phyloP scores from a whole-genome alignment of 2,888 invertebrate genomes.

The Cephus runcator region DNA sequence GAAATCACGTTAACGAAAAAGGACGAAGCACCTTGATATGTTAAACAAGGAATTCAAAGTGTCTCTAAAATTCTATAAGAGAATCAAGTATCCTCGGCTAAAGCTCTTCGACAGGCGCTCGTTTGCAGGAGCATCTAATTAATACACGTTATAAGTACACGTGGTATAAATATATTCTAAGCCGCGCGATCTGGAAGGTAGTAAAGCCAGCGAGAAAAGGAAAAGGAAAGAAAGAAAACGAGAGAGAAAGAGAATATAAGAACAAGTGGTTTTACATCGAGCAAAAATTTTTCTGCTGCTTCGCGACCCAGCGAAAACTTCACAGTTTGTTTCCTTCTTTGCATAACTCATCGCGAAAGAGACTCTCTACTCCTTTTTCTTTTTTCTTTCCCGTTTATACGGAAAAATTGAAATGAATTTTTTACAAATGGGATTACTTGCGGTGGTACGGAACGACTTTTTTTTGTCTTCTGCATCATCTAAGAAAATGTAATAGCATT shows the following conservation, averaged over 20 bases:
- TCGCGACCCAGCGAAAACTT: not conserved
- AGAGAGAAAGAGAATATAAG: not conserved
- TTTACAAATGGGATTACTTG: not conserved
- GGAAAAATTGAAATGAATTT: not conserved
- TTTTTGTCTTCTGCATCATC: not conserved
- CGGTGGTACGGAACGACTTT: not conserved
- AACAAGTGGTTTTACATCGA: not conserved
- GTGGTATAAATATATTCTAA: not conserved
- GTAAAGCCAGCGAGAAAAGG: not conserved
- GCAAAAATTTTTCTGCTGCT: not conserved
- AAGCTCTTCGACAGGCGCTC: not conserved
- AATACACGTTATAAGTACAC: not conserved
- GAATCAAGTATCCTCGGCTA: not conserved
- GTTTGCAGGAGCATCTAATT: not conserved
- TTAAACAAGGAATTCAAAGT: conserved; percentile 19
- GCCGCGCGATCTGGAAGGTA: not conserved
- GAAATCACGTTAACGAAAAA: not conserved
- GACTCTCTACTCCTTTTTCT: not conserved
- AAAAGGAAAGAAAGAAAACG: not conserved
- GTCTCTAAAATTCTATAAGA: not conserved
- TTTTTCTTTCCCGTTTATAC: not conserved
- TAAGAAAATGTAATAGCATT: not conserved
- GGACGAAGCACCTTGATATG: not conserved
- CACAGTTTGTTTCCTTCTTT: not conserved
- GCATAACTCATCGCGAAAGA: not conserved